Evolutionary conservation across 2,888 invertebrate genomes (phyloP).

Genomic region (Pristionchus entomophagus): DNA sequence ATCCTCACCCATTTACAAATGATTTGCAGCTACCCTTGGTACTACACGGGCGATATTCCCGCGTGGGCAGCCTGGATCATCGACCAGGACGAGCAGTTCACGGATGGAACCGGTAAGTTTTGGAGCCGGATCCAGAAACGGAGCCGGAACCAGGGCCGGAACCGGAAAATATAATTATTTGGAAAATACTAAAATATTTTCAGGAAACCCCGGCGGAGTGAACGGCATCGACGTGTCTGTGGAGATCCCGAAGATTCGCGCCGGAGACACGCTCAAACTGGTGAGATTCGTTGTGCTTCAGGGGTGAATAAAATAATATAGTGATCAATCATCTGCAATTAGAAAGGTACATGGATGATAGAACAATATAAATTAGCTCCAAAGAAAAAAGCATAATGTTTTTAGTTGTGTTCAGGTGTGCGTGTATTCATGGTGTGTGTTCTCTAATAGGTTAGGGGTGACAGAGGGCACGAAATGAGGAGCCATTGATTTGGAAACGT

Average conservation of each 20-base stretch:
- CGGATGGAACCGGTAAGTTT: neutral
- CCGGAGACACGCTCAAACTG: slow-evolving; percentile 45
- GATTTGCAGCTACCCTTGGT: slow-evolving; percentile 45
- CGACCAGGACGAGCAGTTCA: slow-evolving; percentile 3
- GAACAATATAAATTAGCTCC: neutral
- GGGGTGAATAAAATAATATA: no score
- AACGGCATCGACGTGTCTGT: slow-evolving; percentile 57
- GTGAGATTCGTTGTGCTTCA: neutral
- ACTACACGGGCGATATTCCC: neutral
- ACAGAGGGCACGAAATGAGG: neutral
- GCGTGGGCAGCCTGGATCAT: neutral
- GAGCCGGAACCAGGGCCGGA: neutral
- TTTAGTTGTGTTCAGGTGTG: neutral
- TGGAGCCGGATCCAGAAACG: neutral
- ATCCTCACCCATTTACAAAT: no score
- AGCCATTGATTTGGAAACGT: neutral
- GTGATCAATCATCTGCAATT: neutral
- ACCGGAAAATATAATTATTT: neutral
- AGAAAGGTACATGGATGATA: neutral
- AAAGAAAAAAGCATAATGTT: neutral
- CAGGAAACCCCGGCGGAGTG: slow-evolving; percentile 52
- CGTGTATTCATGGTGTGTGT: no score
- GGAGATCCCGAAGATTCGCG: slow-evolving; percentile 56
- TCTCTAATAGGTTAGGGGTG: no score
- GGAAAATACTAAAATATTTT: neutral